Conservation (phyloP, 2,113 vertebrate species). For the Hemicordylus capensis region DNA sequence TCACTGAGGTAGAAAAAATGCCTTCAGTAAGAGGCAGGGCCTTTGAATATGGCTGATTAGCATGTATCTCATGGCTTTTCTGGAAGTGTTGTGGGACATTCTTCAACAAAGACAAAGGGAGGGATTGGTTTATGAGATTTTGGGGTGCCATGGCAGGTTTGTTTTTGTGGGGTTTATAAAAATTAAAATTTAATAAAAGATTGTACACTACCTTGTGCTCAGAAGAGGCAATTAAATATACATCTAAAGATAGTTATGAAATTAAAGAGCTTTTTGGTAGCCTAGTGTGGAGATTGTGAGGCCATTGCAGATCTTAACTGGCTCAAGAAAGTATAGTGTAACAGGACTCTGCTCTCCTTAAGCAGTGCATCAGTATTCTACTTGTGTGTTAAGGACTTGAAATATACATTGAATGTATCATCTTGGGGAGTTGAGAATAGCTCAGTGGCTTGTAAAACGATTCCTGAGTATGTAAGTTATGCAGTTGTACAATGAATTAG, state of each 20-base stretch:
- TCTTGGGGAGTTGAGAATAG: not conserved
- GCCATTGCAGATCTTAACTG: not conserved
- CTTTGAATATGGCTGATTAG: not conserved
- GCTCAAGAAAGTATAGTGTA: not conserved
- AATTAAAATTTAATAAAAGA: not conserved
- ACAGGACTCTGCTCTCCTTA: not conserved
- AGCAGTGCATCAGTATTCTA: not conserved
- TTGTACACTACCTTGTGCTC: not conserved
- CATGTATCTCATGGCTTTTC: not conserved
- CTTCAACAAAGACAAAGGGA: not conserved
- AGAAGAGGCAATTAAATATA: no score
- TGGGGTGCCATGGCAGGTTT: not conserved
- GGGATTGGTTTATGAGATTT: not conserved
- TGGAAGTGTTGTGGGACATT: not conserved
- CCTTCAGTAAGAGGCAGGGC: not conserved
- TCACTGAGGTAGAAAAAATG: not conserved
- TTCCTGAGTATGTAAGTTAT: not conserved
- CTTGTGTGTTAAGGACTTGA: not conserved
- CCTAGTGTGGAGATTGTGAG: not conserved
- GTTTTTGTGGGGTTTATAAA: not conserved
- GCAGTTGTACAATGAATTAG: conserved; percentile 8
- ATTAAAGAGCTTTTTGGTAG: not conserved
- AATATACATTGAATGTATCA: conserved; percentile 8
- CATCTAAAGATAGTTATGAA: not conserved
- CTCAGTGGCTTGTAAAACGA: conserved; percentile 10